Evolutionary conservation across 2,113 vertebrate genomes (phyloP).

Genomic region (Zootoca vivipara): DNA sequence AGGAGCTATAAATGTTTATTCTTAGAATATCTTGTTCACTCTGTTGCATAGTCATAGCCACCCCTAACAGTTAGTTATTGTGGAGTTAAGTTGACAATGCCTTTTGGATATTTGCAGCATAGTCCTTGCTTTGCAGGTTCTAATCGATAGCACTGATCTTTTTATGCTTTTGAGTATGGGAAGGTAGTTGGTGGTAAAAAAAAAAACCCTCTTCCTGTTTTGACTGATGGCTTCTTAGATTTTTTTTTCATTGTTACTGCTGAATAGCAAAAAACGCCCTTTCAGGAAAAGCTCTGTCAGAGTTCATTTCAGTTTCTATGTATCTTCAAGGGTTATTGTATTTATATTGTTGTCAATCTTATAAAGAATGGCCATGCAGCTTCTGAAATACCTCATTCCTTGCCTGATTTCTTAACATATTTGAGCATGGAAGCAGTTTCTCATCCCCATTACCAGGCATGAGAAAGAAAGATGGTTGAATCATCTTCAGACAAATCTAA

Average conservation of each 20-base stretch:
- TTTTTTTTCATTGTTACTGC: rapidly evolving
- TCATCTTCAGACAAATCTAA: background rate
- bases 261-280: background rate
- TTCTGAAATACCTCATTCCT: background rate
- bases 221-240: background rate
- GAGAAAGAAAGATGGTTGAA: background rate
- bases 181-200: conserved; percentile 13
- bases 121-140: background rate
- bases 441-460: background rate
- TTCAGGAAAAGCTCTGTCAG: background rate
- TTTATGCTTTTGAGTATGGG: conserved; percentile 5
- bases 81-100: background rate
- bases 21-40: background rate
- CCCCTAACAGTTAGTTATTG: rapidly evolving
- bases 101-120: background rate
- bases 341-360: background rate
- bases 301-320: background rate
- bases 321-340: background rate
- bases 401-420: background rate
- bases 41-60: background rate
- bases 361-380: background rate
- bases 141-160: background rate
- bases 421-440: conserved; percentile 6
- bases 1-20: background rate
- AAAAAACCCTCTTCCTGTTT: conserved; percentile 37